Percentiles rank a stretch among this genome's conserved stretches.
Conservation (phyloP, 1,140 invertebrate genomes). For the Bicyclus anynana region DNA sequence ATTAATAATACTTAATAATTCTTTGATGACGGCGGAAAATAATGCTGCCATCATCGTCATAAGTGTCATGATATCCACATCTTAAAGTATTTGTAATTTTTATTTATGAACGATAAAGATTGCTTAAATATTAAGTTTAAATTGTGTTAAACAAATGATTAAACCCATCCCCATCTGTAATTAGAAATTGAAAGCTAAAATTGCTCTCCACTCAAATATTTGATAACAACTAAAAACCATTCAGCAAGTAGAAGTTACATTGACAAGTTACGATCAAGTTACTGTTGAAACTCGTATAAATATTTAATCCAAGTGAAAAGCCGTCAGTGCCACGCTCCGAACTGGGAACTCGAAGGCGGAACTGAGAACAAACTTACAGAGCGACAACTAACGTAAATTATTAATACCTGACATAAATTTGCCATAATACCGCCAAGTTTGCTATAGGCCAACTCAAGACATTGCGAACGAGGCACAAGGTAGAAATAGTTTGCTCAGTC, state of each 20-base stretch:
- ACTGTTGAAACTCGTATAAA: constrained; percentile 63
- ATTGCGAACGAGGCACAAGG: constrained; percentile 51
- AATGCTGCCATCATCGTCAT: too few species aligned
- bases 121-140: too few species aligned
- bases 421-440: constrained; percentile 66
- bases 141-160: too few species aligned
- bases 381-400: constrained; percentile 72
- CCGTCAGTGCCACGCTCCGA: constrained; percentile 50
- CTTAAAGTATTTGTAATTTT: too few species aligned
- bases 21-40: too few species aligned
- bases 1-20: too few species aligned
- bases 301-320: constrained; percentile 65
- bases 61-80: too few species aligned
- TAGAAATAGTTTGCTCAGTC: constrained; percentile 1
- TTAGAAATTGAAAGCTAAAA: not conserved
- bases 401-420: constrained; percentile 76
- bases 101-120: too few species aligned
- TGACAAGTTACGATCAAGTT: constrained; percentile 46
- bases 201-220: constrained; percentile 3
- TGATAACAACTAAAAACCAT: constrained; percentile 11
- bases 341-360: constrained; percentile 49
- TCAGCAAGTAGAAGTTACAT: constrained; percentile 34
- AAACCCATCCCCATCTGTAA: too few species aligned
- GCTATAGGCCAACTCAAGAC: constrained; percentile 47
- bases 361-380: constrained; percentile 55